Percentiles rank a stretch among this genome's conserved stretches.
Conservation (phyloP, 2,797 vertebrate genomes). For the Sebastes iracundus region DNA sequence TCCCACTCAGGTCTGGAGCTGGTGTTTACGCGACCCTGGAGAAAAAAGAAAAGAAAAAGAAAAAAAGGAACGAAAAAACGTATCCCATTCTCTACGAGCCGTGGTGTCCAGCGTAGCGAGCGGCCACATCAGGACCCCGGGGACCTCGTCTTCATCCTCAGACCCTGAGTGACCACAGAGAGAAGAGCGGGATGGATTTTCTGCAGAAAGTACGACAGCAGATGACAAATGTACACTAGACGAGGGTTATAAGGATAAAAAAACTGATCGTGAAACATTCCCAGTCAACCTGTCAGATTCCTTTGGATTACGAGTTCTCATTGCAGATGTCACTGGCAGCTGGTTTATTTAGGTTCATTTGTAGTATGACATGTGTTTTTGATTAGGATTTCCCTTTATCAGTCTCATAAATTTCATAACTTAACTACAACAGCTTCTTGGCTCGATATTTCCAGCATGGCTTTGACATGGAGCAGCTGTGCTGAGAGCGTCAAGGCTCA, state of each 20-base stretch:
- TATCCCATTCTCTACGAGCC: conserved; percentile 50
- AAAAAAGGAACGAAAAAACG: conserved; percentile 6
- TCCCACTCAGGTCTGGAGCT: conserved; percentile 81
- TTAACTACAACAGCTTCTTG: conserved; percentile 63
- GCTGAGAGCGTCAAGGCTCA: conserved; percentile 16
- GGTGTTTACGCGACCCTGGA: conserved; percentile 79
- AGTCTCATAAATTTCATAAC: conserved; percentile 65
- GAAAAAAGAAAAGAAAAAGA: conserved; percentile 39
- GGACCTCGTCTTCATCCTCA: conserved; percentile 43
- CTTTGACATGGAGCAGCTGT: conserved; percentile 69
- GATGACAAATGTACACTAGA: conserved; percentile 26
- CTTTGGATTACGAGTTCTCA: conserved; percentile 19
- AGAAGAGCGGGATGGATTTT: conserved; percentile 25
- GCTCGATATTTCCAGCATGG: conserved; percentile 55
- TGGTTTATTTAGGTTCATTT: conserved; percentile 42
- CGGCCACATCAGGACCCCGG: conserved; percentile 43
- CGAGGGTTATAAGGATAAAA: background rate
- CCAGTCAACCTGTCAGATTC: conserved; percentile 45
- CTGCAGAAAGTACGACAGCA: conserved; percentile 32
- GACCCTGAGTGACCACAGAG: conserved; percentile 31
- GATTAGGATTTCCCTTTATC: conserved; percentile 69
- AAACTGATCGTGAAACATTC: conserved; percentile 25
- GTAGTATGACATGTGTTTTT: conserved; percentile 54
- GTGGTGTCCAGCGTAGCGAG: conserved; percentile 46
- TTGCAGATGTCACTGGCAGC: conserved; percentile 42